Evolutionary conservation across 1,140 invertebrate genomes (phyloP), one percentile per base, ranked within the genome.

Genomic region (Streblospio benedicti): DNA sequence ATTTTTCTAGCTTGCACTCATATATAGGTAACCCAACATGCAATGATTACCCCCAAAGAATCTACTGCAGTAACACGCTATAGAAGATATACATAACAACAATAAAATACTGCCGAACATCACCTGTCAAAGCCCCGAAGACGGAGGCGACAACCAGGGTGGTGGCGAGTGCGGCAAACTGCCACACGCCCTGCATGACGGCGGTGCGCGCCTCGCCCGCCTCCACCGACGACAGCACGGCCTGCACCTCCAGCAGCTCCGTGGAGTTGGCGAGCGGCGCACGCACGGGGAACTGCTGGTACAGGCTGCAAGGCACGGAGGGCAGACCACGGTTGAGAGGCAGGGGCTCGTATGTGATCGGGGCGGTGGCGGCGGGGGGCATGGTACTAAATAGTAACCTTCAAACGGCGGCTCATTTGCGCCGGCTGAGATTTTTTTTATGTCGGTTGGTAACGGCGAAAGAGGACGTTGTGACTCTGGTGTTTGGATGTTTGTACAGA

Each of bases 101-200:
- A n/a, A n/a, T n/a, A n/a, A n/a, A n/a, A 49, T 49, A n/a, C 6
- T n/a, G 9, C 45, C 20, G 9, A n/a, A 12, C 27, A 25, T 74
- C 77, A 91, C 91, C 91, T 76, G 90, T 89, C 56, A 91, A 62
- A 62, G 85, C 69, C 47, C 91, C 91, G n/a, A 86, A 85, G 54
- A 85, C 79, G 32, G 90, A 78, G 41, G 89, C 85, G 28, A 90
- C 79, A 6, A 72, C 73, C 0, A 93, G 50, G 0, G 90, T 92
- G 4, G 88, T 71, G 2, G 76, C 77, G 5, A 93, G 78, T 1
- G 87, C 85, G 4, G 86, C 74, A 44, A 91, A 75, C 80, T 94
- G 91, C 78, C 85, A 89, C 5, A 80, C 82, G 1, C 87, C 90
- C 79, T 93, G 91, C n/a, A 80, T 68, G 16, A 67, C 70, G 2